phyloP scores from a whole-genome alignment of 2,797 vertebrate genomes.

The Enteromius afrohamiltoni region DNA sequence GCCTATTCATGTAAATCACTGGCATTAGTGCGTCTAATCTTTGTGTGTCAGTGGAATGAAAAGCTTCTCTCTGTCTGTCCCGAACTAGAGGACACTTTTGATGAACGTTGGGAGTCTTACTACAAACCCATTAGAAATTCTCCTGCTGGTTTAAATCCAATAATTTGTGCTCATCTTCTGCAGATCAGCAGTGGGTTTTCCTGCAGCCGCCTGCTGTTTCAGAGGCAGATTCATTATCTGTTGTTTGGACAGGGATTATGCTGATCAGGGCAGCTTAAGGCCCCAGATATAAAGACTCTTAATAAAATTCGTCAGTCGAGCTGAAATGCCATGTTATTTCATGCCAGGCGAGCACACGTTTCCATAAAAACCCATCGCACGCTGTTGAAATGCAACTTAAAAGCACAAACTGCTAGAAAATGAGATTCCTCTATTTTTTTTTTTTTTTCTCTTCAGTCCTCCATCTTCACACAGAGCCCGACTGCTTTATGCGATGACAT shows the following conservation, averaged over 20 bases:
- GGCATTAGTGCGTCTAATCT: constrained; percentile 1
- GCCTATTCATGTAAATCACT: constrained; percentile 27
- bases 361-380: background rate
- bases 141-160: constrained; percentile 80
- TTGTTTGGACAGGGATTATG: constrained; percentile 83
- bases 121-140: constrained; percentile 76
- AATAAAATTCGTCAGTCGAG: constrained; percentile 78
- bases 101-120: constrained; percentile 71
- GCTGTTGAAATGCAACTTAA: constrained; percentile 2
- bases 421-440: background rate
- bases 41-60: constrained; percentile 34
- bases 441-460: background rate
- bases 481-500: background rate
- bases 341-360: constrained; percentile 51
- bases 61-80: constrained; percentile 31
- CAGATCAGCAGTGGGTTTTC: constrained; percentile 65
- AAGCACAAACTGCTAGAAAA: constrained; percentile 12
- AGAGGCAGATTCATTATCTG: constrained; percentile 81
- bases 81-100: constrained; percentile 69
- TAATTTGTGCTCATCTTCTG: constrained; percentile 75
- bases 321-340: constrained; percentile 73
- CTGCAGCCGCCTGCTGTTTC: constrained; percentile 62
- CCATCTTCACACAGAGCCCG: background rate
- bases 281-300: constrained; percentile 77
- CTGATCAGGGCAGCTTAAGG: constrained; percentile 75